Conservation (phyloP, 2,888 invertebrate species). For the Melinaea menophilus region DNA sequence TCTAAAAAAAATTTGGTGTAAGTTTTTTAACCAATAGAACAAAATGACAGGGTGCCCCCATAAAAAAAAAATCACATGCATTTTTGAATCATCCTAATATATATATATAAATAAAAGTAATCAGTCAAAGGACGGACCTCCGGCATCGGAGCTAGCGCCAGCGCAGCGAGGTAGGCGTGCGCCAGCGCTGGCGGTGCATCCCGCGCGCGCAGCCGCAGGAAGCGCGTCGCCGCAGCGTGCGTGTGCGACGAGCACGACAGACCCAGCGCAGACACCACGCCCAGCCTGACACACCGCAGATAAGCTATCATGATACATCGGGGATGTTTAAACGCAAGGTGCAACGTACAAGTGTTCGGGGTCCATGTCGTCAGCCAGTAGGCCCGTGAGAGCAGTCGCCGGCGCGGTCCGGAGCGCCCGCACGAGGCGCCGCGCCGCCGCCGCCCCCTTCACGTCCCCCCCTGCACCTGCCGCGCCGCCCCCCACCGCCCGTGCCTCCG, state of each 20-base stretch:
- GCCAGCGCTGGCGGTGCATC: constrained; percentile 34
- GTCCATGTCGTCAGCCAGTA: constrained; percentile 25
- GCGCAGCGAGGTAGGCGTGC: constrained; percentile 38
- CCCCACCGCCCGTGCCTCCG: constrained; percentile 35
- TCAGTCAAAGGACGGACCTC: constrained; percentile 21
- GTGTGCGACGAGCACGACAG: constrained; percentile 42
- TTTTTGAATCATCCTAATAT: too few relatives aligned
- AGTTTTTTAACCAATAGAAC: too few relatives aligned
- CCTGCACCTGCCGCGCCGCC: not conserved
- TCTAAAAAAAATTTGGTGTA: too few relatives aligned
- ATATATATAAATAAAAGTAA: not conserved
- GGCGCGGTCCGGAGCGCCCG: constrained; percentile 28
- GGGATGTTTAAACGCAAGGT: not conserved
- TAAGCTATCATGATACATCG: too few relatives aligned
- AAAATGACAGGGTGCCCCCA: too few relatives aligned
- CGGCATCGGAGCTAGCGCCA: constrained; percentile 33
- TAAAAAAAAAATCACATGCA: too few relatives aligned
- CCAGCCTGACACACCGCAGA: constrained; percentile 14
- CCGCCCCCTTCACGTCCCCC: constrained; percentile 21
- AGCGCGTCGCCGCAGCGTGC: constrained; percentile 44
- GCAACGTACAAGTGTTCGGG: constrained; percentile 18
- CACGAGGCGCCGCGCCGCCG: constrained; percentile 31
- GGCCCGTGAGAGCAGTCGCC: constrained; percentile 25
- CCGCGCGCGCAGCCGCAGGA: constrained; percentile 44
- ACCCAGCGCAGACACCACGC: constrained; percentile 38